phyloP scores from a whole-genome alignment of 2,113 vertebrate species.

The Oncorhynchus gorbuscha region DNA sequence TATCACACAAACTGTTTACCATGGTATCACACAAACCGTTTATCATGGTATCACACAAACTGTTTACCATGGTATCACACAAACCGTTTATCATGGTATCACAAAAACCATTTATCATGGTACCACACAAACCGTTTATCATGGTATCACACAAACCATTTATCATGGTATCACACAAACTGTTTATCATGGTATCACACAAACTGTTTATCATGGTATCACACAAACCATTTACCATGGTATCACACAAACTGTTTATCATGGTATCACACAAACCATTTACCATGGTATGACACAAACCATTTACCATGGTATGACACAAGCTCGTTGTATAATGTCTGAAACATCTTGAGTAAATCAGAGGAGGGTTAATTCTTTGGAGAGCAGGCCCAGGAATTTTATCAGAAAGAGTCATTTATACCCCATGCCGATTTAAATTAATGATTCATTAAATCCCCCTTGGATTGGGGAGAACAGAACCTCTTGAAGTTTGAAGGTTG shows the following conservation, averaged over 20 bases:
- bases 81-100: background rate
- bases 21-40: too few relatives aligned
- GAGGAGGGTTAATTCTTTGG: constrained; percentile 46
- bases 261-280: too few relatives aligned
- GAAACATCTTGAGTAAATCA: constrained; percentile 65
- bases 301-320: background rate
- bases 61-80: background rate
- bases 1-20: too few relatives aligned
- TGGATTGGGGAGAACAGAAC: constrained; percentile 36
- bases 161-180: background rate
- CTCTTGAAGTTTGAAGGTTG: constrained; percentile 53
- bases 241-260: too few relatives aligned
- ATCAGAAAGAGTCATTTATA: constrained; percentile 54
- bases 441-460: constrained; percentile 68
- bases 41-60: too few relatives aligned
- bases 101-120: constrained; percentile 28
- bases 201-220: background rate
- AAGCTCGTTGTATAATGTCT: background rate
- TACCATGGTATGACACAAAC: background rate
- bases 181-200: background rate
- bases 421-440: constrained; percentile 67
- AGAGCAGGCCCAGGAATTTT: constrained; percentile 40
- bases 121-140: too few relatives aligned
- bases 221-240: too few relatives aligned
- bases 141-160: background rate